Evolutionary conservation across 2,888 invertebrate genomes (phyloP), one percentile per base, ranked within the genome.

Genomic region (Cactoblastis cactorum): DNA sequence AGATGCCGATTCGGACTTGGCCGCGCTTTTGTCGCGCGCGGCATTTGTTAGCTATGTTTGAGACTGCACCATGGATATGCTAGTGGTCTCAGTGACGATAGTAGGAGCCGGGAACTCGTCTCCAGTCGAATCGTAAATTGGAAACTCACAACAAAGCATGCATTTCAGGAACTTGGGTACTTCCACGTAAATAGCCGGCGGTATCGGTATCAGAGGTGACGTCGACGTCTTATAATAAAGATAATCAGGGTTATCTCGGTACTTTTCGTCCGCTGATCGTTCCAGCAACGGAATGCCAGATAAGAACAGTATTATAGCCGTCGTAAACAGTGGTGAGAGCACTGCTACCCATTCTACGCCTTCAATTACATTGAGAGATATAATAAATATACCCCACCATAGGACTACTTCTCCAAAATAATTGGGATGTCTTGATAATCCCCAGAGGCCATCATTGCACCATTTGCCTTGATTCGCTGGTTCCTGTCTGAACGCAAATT

Each of bases 301-400:
- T 67, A 97, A 91, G 83, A 97, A 97, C 49, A 97, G 88, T 67
- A 97, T 95, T 57, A 97, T 97, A 60, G 95, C 84, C 12, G 95
- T 95, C 17, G 96, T 97, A 79, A 97, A 97, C 53, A 97, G 85
- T 4, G 97, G 97, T 12, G 96, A 97, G 63, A 96, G 90, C 62
- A 96, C 93, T 8, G 95, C 96, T 19, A 96, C 90, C 95, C 96
- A 97, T 85, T 97, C 96, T 28, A 93, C 88, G 14, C 96, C 95
- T 67, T 94, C 93, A 63, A 97, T 93, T 14, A 97, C 95, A 74
- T 96, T 96, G 32, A 97, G 80, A 0, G 97, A 95, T 77, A 97
- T 95, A 48, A 96, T 93, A 74, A 97, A 97, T 65, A 97, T 94
- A 2, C 98, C 97, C 95, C 97, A 96, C 97, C 98, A 97, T 12